phyloP scores from a whole-genome alignment of 2,797 vertebrate species.

The Mus minutoides region DNA sequence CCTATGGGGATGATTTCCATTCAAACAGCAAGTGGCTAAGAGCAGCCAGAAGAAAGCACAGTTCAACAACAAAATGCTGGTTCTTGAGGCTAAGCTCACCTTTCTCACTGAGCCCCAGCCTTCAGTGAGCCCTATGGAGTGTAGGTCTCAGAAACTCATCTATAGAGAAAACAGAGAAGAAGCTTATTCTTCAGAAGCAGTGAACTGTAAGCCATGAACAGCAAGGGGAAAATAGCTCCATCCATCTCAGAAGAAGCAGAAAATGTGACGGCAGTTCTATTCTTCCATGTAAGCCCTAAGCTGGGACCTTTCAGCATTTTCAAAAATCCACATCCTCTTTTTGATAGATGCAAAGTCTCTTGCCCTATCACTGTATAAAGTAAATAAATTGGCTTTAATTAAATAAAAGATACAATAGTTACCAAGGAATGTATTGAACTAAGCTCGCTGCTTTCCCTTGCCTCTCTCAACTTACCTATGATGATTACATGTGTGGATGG shows the following conservation, averaged over 20 bases:
- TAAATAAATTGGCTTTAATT: slow-evolving; percentile 18
- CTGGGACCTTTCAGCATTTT: neutral
- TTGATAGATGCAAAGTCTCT: slow-evolving; percentile 36
- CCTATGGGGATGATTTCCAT: neutral
- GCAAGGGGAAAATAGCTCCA: slow-evolving; percentile 60
- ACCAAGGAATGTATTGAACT: neutral
- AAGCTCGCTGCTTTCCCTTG: neutral
- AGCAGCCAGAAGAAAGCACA: neutral
- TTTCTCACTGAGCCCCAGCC: neutral
- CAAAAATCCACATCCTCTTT: neutral
- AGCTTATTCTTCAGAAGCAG: slow-evolving; percentile 61
- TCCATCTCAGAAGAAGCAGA: slow-evolving; percentile 62
- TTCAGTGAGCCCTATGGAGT: neutral
- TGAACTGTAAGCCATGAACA: slow-evolving; percentile 66
- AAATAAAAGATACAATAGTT: neutral
- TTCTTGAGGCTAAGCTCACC: neutral
- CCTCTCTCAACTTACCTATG: neutral
- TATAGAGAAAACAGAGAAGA: slow-evolving; percentile 47
- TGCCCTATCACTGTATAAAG: neutral
- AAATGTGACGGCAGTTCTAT: neutral
- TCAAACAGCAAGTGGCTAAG: neutral
- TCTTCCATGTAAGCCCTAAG: slow-evolving; percentile 39
- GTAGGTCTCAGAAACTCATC: neutral
- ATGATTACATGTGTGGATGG: neutral
- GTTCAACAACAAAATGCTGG: neutral